Evolutionary conservation across 2,888 invertebrate genomes (phyloP).

Genomic region (Ariolimax columbianus): DNA sequence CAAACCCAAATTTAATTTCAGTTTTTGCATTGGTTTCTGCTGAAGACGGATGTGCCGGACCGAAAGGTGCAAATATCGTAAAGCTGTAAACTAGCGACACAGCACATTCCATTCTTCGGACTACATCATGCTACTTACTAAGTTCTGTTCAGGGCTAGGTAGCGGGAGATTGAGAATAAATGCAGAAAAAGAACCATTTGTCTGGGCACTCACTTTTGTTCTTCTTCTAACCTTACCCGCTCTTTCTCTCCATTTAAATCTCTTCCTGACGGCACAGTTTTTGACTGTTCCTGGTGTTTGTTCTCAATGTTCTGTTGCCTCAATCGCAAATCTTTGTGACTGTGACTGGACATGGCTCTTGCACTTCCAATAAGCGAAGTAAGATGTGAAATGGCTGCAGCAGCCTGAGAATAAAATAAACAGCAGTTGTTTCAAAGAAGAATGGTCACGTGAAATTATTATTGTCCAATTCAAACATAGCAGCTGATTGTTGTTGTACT

Average conservation of each 20-base stretch:
- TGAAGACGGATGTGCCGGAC: too few relatives aligned
- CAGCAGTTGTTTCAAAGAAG: background rate
- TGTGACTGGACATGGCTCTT: slow-evolving; percentile 52
- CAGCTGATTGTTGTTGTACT: too few relatives aligned
- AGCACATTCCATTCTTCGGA: too few relatives aligned
- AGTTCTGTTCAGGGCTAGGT: too few relatives aligned
- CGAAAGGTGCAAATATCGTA: too few relatives aligned
- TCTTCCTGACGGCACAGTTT: slow-evolving; percentile 22
- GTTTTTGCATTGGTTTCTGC: too few relatives aligned
- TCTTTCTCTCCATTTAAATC: slow-evolving; percentile 38
- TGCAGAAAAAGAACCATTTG: too few relatives aligned
- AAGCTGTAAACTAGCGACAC: too few relatives aligned
- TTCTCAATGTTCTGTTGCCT: slow-evolving; percentile 15
- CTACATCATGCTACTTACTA: too few relatives aligned
- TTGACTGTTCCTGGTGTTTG: slow-evolving; percentile 28
- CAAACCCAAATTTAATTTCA: too few relatives aligned
- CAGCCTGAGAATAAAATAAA: slow-evolving; percentile 46
- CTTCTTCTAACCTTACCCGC: slow-evolving; percentile 8
- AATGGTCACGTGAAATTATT: background rate
- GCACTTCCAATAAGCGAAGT: slow-evolving; percentile 55
- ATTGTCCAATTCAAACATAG: too few relatives aligned
- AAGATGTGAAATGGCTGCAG: slow-evolving; percentile 58
- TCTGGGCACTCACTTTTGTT: background rate
- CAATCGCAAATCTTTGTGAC: slow-evolving; percentile 27
- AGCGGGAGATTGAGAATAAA: too few relatives aligned